Conservation (phyloP, 1,140 invertebrate species). For the Polypedilum pembai region DNA sequence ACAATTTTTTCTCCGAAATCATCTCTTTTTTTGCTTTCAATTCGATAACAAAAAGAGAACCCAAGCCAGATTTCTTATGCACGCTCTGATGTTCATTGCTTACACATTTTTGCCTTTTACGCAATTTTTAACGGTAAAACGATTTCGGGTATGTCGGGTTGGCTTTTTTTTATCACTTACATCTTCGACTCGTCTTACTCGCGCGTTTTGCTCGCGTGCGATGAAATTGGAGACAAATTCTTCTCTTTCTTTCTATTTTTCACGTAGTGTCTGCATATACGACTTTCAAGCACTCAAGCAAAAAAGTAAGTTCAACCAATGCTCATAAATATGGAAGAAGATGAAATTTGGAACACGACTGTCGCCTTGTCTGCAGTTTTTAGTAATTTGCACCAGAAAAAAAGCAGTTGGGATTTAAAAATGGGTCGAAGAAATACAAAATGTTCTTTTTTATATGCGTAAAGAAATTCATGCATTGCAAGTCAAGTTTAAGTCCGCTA, state of each 20-base stretch:
- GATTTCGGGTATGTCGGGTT: conserved; percentile 1
- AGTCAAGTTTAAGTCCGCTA: too few species aligned
- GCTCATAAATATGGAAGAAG: neutral
- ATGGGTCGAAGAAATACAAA: too few species aligned
- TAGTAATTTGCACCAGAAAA: too few species aligned
- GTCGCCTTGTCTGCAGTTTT: neutral
- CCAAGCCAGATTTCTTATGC: conserved; percentile 7
- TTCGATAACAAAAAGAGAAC: neutral
- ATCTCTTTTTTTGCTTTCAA: neutral
- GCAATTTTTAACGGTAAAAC: conserved; percentile 18
- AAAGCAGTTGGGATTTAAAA: too few species aligned
- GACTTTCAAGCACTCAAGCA: neutral
- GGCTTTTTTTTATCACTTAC: neutral
- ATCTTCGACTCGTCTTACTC: neutral
- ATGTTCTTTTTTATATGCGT: too few species aligned
- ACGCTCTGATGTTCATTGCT: neutral
- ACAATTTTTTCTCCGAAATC: neutral
- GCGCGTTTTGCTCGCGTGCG: neutral
- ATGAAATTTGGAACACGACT: conserved; percentile 1
- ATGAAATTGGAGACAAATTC: conserved; percentile 13
- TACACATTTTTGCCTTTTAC: conserved; percentile 13
- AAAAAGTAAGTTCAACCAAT: neutral
- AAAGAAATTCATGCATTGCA: too few species aligned
- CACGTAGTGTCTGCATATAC: neutral
- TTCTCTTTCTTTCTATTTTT: neutral